Base-by-base conservation (phyloP, 2,113 vertebrate species). In the Phocoena phocoena region DNA sequence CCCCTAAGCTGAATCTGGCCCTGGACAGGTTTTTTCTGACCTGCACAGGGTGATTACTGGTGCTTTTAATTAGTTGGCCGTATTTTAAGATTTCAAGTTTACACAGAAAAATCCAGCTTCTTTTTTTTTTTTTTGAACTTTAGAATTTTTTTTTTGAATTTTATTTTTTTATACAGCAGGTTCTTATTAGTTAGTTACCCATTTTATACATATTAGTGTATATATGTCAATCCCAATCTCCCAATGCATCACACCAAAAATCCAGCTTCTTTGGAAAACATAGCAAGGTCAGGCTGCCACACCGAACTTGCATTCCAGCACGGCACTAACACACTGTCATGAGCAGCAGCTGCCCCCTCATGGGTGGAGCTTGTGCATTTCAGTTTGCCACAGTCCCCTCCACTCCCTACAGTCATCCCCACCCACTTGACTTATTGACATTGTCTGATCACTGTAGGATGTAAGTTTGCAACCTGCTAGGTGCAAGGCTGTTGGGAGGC, bases 31-130 rank as follows among this genome's bases (percentile, higher is more conserved):
- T 88, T 53, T n/a, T 28, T 74, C 73, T 80, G 65, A 81, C 12
- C 25, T 26, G 8, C 18, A 38, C 3, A 9, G 47, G 25, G 25
- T 26, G 18, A 23, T 41, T 5, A 2, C 33, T 50, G 53, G 63
- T 71, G 67, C 41, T 38, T 90, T 95, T 67, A 65, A 58, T 83
- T 60, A 67, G 33, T 23, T 60, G 47, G 63, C 47, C 79, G 20
- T 86, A 79, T 15, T 70, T 36, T 63, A 92, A 87, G 58, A n/a
- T 31, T 23, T 65, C 50, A 77, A 79, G 41, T 26, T 41, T 50
- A 50, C 25, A 55, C 23, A 88, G 65, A 65, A 94, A 79, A 92
- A 67, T 83, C 63, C 33, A 55, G 13, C 55, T 62, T 77, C 26
- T 62, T 18, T 55, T 53, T 5, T 50, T 50, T 50, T 15, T 53